These are phyloP conservation scores for Spea bombifrons DNA, from an alignment of 2,113 vertebrate species.

Conservation along the genomic window DNA sequence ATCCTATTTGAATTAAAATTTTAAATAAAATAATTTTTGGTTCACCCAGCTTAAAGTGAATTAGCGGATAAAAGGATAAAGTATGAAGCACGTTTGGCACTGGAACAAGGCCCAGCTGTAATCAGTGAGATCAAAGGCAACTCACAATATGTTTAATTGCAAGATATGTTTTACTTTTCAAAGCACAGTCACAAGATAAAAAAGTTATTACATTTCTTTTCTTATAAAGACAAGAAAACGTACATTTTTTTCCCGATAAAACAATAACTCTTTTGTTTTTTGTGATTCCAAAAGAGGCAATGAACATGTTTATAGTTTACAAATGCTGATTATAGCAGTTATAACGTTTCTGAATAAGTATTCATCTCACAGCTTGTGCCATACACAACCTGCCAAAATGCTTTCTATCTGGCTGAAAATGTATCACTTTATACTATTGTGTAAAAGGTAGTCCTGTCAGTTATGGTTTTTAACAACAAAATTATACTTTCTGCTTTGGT, in stretches of 20 bases:
- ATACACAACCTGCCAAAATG: not conserved
- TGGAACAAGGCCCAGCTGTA: conserved; percentile 16
- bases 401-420: not conserved
- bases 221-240: conserved; percentile 9
- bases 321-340: not conserved
- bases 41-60: not conserved
- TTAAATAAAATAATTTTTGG: not conserved
- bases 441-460: not conserved
- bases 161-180: not conserved
- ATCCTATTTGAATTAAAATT: not conserved
- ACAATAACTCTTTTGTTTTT: conserved; percentile 6
- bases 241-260: not conserved
- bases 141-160: conserved; percentile 24
- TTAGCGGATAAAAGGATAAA: not conserved
- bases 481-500: not conserved
- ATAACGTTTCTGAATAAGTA: not conserved
- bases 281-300: not conserved
- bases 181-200: conserved; percentile 19
- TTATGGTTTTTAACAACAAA: conserved; percentile 3
- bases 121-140: conserved; percentile 14
- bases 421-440: not conserved
- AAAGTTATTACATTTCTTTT: conserved; percentile 26
- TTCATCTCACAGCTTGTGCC: not conserved
- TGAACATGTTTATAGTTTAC: no score
- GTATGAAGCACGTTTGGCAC: not conserved